These are phyloP conservation scores for Selene dorsalis DNA, from an alignment of 2,797 vertebrate species.

Conservation along the genomic window DNA sequence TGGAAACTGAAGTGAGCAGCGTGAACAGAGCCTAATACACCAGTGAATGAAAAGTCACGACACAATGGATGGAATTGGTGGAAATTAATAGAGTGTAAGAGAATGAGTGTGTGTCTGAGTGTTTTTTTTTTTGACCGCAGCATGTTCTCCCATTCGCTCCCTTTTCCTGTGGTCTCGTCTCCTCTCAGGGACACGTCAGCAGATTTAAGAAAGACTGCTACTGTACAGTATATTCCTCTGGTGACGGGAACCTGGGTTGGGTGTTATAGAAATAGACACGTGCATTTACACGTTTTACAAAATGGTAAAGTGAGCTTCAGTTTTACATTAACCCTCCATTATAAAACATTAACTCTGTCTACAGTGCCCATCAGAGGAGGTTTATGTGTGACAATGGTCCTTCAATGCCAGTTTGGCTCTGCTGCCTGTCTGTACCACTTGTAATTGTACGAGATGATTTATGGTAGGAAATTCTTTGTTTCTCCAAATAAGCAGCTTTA, in stretches of 20 bases:
- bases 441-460: conserved; percentile 60
- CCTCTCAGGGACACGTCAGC: conserved; percentile 39
- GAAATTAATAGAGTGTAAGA: background rate
- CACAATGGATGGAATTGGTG: background rate
- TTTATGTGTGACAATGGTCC: conserved; percentile 30
- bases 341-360: conserved; percentile 33
- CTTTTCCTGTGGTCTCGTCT: conserved; percentile 17
- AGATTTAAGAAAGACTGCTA: conserved; percentile 34
- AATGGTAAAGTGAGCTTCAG: conserved; percentile 16
- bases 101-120: background rate
- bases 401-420: conserved; percentile 4
- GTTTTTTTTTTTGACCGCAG: background rate
- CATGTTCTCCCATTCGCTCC: background rate
- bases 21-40: background rate
- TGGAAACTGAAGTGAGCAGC: background rate
- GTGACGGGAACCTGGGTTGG: conserved; percentile 29
- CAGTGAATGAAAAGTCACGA: background rate
- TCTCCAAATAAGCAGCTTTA: conserved; percentile 37
- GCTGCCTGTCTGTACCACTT: conserved; percentile 42
- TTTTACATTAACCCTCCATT: conserved; percentile 52
- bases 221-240: conserved; percentile 34
- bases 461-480: conserved; percentile 53
- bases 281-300: conserved; percentile 37
- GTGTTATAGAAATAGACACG: conserved; percentile 49
- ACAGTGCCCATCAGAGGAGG: conserved; percentile 32